Base-by-base conservation (phyloP, 2,888 invertebrate species). In the Thyatira batis region DNA sequence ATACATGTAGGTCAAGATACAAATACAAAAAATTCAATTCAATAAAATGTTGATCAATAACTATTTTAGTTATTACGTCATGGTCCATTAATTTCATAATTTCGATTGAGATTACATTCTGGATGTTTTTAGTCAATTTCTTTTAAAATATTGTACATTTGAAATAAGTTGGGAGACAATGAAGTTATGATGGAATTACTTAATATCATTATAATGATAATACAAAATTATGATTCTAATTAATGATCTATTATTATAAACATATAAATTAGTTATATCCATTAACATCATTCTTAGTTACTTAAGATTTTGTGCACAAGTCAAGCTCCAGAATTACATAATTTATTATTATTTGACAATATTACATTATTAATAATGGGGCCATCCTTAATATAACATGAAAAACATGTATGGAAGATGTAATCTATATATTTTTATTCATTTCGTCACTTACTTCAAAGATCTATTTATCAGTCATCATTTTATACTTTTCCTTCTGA, bases 11-110 rank as follows among this genome's bases (percentile, higher is more conserved):
- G 72, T 77, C 69, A 74, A 80, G 80, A 82, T 79, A 81, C 76
- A 74, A 73, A 73, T 79, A 78, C 76, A 78, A 79, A n/a, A 80
- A 77, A 72, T 48, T 80, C 76, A 75, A 76, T 76, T 69, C 76
- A 82, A 80, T 82, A 88, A 89, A 90, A 91, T 89, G 91, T 90
- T 91, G 91, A 90, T 91, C 89, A 87, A 85, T 84, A 81, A 76
- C 76, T 82, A 79, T 80, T 75, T 78, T 71, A 73, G 70, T 63
- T 71, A 70, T 78, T 73, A 73, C 79, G 89, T 88, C 88, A 89
- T 89, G 89, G 89, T 87, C 85, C 79, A 68, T 71, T 62, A 53
- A 57, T 43, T 80, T 84, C 76, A 83, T 83, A 79, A 82, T 85
- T 83, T 84, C 64, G 71, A 80, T 81, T 69, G 72, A 82, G 76